Evolutionary conservation across 2,888 invertebrate genomes (phyloP), one percentile per base, ranked within the genome.

Genomic region (Pterobdella sp.): DNA sequence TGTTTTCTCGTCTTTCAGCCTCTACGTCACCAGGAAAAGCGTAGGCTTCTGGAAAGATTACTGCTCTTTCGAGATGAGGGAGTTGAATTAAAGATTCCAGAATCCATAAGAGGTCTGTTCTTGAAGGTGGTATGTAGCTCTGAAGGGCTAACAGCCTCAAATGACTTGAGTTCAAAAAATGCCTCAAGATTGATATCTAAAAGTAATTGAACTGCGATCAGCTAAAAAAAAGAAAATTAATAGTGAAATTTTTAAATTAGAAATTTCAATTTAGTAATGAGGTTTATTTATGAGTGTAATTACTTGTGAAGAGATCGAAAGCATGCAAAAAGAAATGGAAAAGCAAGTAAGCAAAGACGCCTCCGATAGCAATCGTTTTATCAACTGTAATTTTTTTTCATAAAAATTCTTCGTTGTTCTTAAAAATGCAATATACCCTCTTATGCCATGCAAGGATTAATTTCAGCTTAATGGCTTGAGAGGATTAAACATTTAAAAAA

Each of bases 21-120:
- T 77, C 76, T 14, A 72, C 75, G 35, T 72, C 68, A 1, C 77
- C 81, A 0, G 81, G 81, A 73, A 81, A 81, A 14, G 80, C 81
- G 73, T 80, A 81, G 0, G 77, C 76, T 36, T 81, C 81, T 7
- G 81, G 81, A 32, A 80, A 77, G 42, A 81, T 69, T 3, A 78
- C 72, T 69, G 79, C 79, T 36, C 79, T 80, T 75, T 81, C 81
- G 31, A 81, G 74, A 4, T 76, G 77, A 2, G 72, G 73, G 36
- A 80, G 78, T 69, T 76, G 70, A n/a, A 78, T 75, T 68, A 78
- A 78, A 26, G 76, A 75, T 56, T 78, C 75, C 18, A 81, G 74
- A 7, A 81, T 74, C 7, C 76, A 75, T 36, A 76, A 72, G 18
- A 79, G 76, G 52, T 80, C 79, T 0, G 73, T 73, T 64, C 76